These are phyloP conservation scores for Macrophya alboannulata DNA, from an alignment of 2,888 invertebrate genomes.

Conservation along the genomic window DNA sequence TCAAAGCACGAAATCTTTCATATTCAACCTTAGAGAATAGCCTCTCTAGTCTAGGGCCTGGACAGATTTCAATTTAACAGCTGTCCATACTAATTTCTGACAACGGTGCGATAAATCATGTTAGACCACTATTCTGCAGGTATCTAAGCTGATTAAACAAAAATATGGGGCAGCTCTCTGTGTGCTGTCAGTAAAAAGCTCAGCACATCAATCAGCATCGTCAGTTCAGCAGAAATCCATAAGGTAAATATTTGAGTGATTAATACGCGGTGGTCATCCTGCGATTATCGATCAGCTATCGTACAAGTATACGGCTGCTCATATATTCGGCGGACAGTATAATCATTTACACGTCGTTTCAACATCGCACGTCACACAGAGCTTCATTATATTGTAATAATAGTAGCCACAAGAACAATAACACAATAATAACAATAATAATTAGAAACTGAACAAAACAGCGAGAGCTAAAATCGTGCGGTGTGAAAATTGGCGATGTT, in stretches of 20 bases:
- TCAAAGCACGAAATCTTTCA: neutral
- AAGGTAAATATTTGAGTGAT: constrained; percentile 50
- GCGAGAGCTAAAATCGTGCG: neutral
- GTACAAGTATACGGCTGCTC: neutral
- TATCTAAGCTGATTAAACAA: constrained; percentile 22
- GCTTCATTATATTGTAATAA: neutral
- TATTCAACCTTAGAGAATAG: neutral
- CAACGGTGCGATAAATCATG: constrained; percentile 17
- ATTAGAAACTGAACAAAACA: neutral
- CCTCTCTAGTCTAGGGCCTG: too few relatives aligned
- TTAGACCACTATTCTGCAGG: neutral
- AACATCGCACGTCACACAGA: neutral
- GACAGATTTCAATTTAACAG: neutral
- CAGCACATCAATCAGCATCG: constrained; percentile 47
- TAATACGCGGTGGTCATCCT: constrained; percentile 28
- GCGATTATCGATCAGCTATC: constrained; percentile 10
- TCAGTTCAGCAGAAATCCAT: constrained; percentile 30
- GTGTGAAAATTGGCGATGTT: neutral
- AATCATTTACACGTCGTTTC: neutral
- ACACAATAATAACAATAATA: neutral
- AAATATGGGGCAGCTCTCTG: constrained; percentile 11
- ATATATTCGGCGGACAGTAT: constrained; percentile 8
- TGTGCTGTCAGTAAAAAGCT: constrained; percentile 25
- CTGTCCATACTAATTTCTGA: constrained; percentile 16
- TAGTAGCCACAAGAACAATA: neutral